These are phyloP conservation scores for Trichopria drosophilae DNA, from an alignment of 2,888 invertebrate species.

Conservation along the genomic window DNA sequence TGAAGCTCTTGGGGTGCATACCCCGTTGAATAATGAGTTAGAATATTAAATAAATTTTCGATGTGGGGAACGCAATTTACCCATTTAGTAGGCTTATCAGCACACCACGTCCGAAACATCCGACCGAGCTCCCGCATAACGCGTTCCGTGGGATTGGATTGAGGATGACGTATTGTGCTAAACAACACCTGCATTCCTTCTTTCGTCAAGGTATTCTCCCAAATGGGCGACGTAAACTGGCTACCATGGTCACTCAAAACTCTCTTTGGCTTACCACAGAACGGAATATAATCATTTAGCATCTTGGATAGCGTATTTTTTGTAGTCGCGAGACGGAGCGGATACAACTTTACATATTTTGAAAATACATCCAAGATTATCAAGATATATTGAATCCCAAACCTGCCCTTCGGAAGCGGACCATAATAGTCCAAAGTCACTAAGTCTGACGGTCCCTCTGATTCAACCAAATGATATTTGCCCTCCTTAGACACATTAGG, in stretches of 20 bases:
- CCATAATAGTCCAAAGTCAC: too few relatives aligned
- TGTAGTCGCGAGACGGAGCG: slow-evolving; percentile 15
- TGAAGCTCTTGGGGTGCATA: neutral
- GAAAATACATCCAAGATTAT: slow-evolving; percentile 16
- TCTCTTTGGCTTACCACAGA: too few relatives aligned
- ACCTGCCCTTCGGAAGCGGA: slow-evolving; percentile 2
- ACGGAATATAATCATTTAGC: slow-evolving; percentile 4
- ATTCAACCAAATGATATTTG: slow-evolving; percentile 4
- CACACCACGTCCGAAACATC: too few relatives aligned
- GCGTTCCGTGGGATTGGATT: neutral
- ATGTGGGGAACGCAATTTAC: neutral
- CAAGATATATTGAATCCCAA: slow-evolving; percentile 17
- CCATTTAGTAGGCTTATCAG: neutral
- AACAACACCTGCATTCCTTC: neutral
- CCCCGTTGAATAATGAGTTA: neutral
- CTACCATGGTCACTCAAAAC: too few relatives aligned
- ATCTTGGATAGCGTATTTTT: neutral
- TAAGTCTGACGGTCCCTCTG: slow-evolving; percentile 8
- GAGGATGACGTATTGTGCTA: neutral
- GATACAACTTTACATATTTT: slow-evolving; percentile 19
- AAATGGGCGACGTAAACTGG: too few relatives aligned
- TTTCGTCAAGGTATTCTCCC: neutral
- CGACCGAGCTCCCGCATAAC: neutral
- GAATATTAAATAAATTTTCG: neutral
- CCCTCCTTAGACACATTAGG: slow-evolving; percentile 8